Base-by-base conservation (phyloP, 2,797 vertebrate species). In the Coranthus polyacanthus region DNA sequence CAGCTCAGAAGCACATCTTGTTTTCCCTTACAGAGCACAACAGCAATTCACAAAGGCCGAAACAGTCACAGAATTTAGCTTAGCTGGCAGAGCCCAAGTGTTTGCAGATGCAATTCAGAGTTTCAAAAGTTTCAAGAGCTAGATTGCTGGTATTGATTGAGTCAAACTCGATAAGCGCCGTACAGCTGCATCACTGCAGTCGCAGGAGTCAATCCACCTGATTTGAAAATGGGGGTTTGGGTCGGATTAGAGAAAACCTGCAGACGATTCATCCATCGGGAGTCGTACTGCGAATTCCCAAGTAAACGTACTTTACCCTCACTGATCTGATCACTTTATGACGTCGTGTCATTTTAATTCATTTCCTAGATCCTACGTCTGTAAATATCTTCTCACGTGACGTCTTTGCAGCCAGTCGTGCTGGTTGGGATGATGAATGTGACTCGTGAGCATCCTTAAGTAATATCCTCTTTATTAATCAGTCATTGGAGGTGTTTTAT, bases 81-180 rank as follows among this genome's bases (percentile, higher is more conserved):
- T 77, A 60, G 72, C 79, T 84, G 39, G 71, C 84, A 75, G 32
- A 53, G 65, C n/a, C n/a, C n/a, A 68, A 81, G 46, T 66, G 84
- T 84, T 83, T 86, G 49, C 60, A 85, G 66, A 88, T 83, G 76
- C 72, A 73, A 72, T 67, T 76, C 71, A 49, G 38, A 36, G 47
- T 80, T 85, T 72, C 47, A 44, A 51, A 87, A 72, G 77, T 88
- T 89, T 75, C 41, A 61, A 47, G 62, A 12, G 56, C 37, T 44
- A 36, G 66, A 86, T 84, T 81, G 68, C 37, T 13, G 26, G 43
- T 57, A 85, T 78, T 72, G 80, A 89, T 73, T 22, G 42, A 70
- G 62, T 57, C 42, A 0, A 60, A 71, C 38, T 73, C 51, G 20
- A 52, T 51, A 38, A 68, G 60, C 67, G 32, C 6, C 10, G 2